Base-by-base conservation (phyloP, 2,797 vertebrate species). In the Rhadinocentrus ornatus region DNA sequence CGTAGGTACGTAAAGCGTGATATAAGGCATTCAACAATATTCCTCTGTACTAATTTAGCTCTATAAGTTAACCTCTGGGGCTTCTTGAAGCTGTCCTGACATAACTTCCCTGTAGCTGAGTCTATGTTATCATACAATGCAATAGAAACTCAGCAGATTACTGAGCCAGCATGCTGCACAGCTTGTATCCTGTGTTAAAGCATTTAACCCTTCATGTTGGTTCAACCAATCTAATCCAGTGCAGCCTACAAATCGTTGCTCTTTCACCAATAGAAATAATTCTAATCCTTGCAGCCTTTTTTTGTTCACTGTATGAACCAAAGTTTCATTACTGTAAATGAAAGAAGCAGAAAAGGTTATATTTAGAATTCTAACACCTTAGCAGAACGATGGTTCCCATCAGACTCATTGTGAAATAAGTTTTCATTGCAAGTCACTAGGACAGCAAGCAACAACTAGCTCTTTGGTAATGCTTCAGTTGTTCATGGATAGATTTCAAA, bases 201-300 rank as follows among this genome's bases (percentile, higher is more conserved):
- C 71, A 62, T 84, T 90, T 86, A 88, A 84, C 85, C 77, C 57
- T 52, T 79, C 35, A 11, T 34, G 59, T 76, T 75, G 41, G 58
- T 78, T 85, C 66, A 39, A 69, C 31, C 59, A 62, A 18, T 81
- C 31, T 78, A 85, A 82, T 80, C 73, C 73, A 67, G 55, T 6
- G 44, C 58, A 58, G 59, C 20, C 22, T 46, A 44, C 65, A 59
- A 66, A 76, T 50, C 32, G 68, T 58, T 73, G 69, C 59, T 77
- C 60, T 39, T 27, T 78, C 72, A 73, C 27, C n/a, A 31, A 78
- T 69, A 61, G 1, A 0, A 48, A 64, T 69, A 1, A 61, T 73
- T 72, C 55, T 65, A 75, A 73, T 69, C 57, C 29, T 48, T 0
- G 39, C 50, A 50, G 41, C 26, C 44, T 78, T 79, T 77, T 52